phyloP scores from a whole-genome alignment of 2,113 vertebrate genomes.

The Atlantisia rogersi region DNA sequence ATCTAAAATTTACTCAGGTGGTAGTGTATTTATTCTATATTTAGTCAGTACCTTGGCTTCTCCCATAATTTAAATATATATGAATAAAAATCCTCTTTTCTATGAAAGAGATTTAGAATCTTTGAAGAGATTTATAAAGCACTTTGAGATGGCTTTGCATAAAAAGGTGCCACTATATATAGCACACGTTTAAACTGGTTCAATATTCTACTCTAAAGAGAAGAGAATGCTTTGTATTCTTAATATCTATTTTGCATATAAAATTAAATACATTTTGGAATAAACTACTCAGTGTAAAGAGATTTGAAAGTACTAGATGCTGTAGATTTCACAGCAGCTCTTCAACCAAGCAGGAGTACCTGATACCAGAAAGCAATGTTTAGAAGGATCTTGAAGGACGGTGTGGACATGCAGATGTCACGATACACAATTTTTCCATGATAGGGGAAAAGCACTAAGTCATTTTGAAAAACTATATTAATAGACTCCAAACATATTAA shows the following conservation, averaged over 20 bases:
- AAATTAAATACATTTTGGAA: neutral
- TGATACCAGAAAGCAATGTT: neutral
- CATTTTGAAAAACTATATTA: neutral
- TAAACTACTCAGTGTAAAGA: neutral
- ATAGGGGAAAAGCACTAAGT: neutral
- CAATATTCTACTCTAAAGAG: neutral
- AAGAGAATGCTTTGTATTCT: neutral
- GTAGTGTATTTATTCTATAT: constrained; percentile 19
- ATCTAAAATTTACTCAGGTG: neutral
- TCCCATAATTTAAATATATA: neutral
- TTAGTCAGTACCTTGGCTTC: constrained; percentile 1
- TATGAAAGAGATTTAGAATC: neutral
- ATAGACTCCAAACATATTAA: neutral
- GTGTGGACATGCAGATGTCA: neutral
- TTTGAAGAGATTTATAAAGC: constrained; percentile 20
- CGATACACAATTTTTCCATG: neutral
- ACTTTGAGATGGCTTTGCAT: constrained; percentile 40
- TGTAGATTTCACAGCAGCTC: neutral
- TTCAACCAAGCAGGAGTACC: neutral
- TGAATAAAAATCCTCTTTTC: neutral
- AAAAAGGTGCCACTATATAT: neutral
- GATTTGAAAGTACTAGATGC: neutral
- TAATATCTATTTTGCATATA: neutral
- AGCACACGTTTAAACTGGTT: neutral
- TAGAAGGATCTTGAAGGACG: neutral